Conservation (phyloP, 2,888 invertebrate genomes). For the Amblyteles armatorius region DNA sequence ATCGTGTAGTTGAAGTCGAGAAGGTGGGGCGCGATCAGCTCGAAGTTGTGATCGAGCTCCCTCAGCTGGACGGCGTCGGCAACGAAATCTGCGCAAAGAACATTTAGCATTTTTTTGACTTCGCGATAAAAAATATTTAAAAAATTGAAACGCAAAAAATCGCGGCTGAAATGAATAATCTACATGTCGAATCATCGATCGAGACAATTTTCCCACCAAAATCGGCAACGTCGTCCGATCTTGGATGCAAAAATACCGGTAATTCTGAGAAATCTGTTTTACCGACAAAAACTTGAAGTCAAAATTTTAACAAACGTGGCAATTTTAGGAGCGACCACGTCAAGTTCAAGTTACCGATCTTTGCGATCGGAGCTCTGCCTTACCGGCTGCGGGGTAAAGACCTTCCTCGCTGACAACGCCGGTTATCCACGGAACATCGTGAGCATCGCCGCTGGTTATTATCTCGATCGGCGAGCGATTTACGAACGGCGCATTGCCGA, state of each 20-base stretch:
- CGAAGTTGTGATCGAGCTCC: constrained; percentile 87
- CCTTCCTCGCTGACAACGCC: constrained; percentile 91
- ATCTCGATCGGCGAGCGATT: constrained; percentile 88
- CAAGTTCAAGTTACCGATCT: background rate
- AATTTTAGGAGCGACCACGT: too few species aligned
- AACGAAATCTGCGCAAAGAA: constrained; percentile 82
- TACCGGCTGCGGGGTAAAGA: constrained; percentile 90
- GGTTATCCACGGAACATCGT: constrained; percentile 90
- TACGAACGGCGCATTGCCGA: constrained; percentile 87
- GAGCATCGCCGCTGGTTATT: constrained; percentile 87
- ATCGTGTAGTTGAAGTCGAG: constrained; percentile 88
- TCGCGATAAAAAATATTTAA: too few species aligned
- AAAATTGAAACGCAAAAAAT: too few species aligned
- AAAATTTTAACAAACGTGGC: too few species aligned
- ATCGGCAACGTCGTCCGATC: too few species aligned
- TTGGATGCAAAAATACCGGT: too few species aligned
- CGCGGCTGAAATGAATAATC: too few species aligned
- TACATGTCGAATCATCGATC: too few species aligned
- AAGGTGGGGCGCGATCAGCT: constrained; percentile 87
- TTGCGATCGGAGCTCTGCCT: constrained; percentile 49
- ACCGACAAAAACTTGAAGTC: too few species aligned
- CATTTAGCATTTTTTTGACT: background rate
- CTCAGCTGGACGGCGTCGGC: constrained; percentile 84
- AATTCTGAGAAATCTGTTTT: too few species aligned
- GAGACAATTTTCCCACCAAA: too few species aligned